Evolutionary conservation across 2,888 invertebrate genomes (phyloP).

Genomic region (Standfussiana lucernea): DNA sequence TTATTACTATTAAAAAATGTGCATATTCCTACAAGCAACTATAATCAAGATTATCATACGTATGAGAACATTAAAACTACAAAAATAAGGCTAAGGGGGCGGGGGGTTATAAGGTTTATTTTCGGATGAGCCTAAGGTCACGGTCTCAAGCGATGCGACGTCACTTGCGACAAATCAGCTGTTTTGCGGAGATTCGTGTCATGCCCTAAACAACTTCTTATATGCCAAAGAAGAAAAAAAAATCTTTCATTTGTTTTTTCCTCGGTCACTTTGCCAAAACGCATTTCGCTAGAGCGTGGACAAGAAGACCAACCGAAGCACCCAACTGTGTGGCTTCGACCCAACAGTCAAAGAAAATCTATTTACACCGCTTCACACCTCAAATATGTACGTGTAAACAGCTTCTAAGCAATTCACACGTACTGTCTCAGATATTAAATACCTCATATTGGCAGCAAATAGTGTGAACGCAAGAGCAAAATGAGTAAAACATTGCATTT

Average conservation of each 20-base stretch:
- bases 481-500: conserved; percentile 32
- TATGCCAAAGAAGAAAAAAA: background rate
- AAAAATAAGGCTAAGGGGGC: no score
- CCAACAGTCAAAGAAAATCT: conserved; percentile 4
- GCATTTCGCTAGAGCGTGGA: background rate
- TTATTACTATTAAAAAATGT: no score
- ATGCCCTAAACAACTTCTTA: background rate
- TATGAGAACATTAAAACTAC: no score
- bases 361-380: conserved; percentile 65
- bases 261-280: background rate
- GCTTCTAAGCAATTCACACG: conserved; percentile 69
- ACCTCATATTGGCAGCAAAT: conserved; percentile 47
- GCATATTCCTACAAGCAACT: no score
- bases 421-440: conserved; percentile 70
- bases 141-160: no score
- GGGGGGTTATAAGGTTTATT: no score
- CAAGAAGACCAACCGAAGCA: background rate
- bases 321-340: background rate
- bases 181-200: no score
- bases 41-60: no score
- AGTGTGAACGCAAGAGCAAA: conserved; percentile 25
- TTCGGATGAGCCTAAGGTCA: no score
- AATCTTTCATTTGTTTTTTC: background rate
- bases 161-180: no score
- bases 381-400: conserved; percentile 75